Percentiles rank a stretch among this genome's conserved stretches.
Evolutionary conservation across 2,797 vertebrate species (phyloP).

Genomic region (Naso thynnoides): DNA sequence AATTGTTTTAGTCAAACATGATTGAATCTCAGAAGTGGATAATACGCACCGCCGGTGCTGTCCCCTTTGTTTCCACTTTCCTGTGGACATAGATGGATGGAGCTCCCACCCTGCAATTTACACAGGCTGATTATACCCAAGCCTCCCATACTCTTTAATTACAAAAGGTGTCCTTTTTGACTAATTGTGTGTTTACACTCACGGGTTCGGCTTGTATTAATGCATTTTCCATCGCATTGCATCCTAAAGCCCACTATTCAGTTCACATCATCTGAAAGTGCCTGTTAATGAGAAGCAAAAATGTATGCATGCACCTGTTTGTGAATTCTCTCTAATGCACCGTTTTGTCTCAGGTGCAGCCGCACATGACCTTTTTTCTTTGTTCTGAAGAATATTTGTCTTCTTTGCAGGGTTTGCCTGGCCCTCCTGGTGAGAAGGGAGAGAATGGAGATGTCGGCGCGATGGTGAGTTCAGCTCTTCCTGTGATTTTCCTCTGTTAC

Average conservation of each 20-base stretch:
- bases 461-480: conserved; percentile 87
- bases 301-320: conserved; percentile 34
- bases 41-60: conserved; percentile 35
- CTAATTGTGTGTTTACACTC: conserved; percentile 81
- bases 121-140: conserved; percentile 75
- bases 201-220: conserved; percentile 61
- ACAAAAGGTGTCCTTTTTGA: conserved; percentile 80
- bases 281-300: conserved; percentile 54
- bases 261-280: conserved; percentile 42
- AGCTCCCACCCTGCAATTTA: conserved; percentile 73
- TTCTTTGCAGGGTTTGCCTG: conserved; percentile 90
- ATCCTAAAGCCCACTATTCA: conserved; percentile 43
- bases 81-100: conserved; percentile 77
- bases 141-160: conserved; percentile 79
- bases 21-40: conserved; percentile 62
- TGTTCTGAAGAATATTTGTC: conserved; percentile 49
- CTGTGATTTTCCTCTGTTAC: conserved; percentile 1
- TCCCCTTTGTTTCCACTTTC: conserved; percentile 68
- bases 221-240: conserved; percentile 52
- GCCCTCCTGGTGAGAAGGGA: conserved; percentile 96
- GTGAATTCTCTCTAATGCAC: conserved; percentile 23
- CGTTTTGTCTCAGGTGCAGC: conserved; percentile 21
- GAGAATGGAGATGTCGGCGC: conserved; percentile 97
- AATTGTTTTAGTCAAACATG: conserved; percentile 60
- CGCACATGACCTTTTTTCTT: conserved; percentile 33